Base-by-base conservation (phyloP, 2,797 vertebrate species). In the Acomys russatus region DNA sequence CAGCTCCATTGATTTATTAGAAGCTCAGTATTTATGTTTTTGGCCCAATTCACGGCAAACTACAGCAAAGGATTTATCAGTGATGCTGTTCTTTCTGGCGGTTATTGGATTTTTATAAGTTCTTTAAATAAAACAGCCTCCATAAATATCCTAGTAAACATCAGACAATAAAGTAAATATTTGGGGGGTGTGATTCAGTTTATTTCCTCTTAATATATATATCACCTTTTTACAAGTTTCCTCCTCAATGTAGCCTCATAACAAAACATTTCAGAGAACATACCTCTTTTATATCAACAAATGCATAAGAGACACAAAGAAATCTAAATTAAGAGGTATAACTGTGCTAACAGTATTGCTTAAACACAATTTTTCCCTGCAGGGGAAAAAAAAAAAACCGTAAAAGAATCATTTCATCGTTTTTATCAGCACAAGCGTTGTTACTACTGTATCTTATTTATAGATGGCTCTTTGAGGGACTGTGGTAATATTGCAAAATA, bases 381-480 rank as follows among this genome's bases (percentile, higher is more conserved):
- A 98, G 97, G 23, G 22, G 51, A 15, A 59, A 74, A 30, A 74
- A 35, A 71, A 98, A 98, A 98, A 97, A 98, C 85, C 94, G 97
- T 73, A 63, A 94, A 98, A 98, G 98, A 98, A 98, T 98, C 98
- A 98, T 98, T 98, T 98, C 98, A 98, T 98, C 98, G 97, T 98
- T 98, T 44, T 98, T 98, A 97, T 94, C 94, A 92, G 97, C 95
- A 98, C 98, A 98, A 98, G 98, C 97, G 97, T 98, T 98, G 98
- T 98, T 99, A 98, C 98, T 98, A 98, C 97, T 98, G 96, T 97
- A 95, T 97, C 97, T 98, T 98, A 98, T 99, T 99, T 98, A 98
- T 98, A 98, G 98, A 95, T 91, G 86, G 97, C 94, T 98, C 98
- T 98, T 99, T 98, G 98, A 98, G 95, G 97, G 97, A 98, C 98